phyloP scores from a whole-genome alignment of 2,888 invertebrate genomes.

The Amphimallon solstitiale region DNA sequence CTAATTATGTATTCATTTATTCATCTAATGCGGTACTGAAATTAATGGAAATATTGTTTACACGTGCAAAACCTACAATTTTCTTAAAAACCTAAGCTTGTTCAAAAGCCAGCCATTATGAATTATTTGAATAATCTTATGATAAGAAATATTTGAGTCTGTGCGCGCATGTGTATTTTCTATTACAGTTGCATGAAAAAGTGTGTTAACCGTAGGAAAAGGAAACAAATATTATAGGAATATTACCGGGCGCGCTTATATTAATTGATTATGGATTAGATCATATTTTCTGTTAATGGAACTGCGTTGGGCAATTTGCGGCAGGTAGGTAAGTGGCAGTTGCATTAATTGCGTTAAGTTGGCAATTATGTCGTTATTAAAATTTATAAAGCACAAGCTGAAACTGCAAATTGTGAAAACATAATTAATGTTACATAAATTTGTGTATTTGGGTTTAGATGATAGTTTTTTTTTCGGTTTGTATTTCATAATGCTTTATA shows the following conservation, averaged over 20 bases:
- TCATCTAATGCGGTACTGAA: no score
- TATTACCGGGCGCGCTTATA: constrained; percentile 15
- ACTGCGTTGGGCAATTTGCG: constrained; percentile 9
- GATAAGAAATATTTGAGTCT: neutral
- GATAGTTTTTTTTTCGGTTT: no score
- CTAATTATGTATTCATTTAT: no score
- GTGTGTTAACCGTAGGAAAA: constrained; percentile 29
- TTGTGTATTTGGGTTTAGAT: neutral
- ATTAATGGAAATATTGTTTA: neutral
- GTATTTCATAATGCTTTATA: no score
- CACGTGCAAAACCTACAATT: neutral
- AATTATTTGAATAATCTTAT: neutral
- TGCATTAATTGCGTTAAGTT: constrained; percentile 20
- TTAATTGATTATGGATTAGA: constrained; percentile 33
- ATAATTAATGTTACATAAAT: neutral
- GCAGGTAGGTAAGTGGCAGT: constrained; percentile 24
- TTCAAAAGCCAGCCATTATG: constrained; percentile 10
- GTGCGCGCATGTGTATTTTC: constrained; percentile 11
- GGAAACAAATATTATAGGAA: constrained; percentile 18
- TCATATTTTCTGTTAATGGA: constrained; percentile 16
- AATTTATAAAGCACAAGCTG: neutral
- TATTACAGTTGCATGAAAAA: neutral
- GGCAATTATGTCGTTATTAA: constrained; percentile 24
- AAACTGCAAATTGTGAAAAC: constrained; percentile 24
- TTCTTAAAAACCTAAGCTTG: neutral